These are phyloP conservation scores for Cydia splendana DNA, from an alignment of 1,140 invertebrate genomes.

Conservation along the genomic window DNA sequence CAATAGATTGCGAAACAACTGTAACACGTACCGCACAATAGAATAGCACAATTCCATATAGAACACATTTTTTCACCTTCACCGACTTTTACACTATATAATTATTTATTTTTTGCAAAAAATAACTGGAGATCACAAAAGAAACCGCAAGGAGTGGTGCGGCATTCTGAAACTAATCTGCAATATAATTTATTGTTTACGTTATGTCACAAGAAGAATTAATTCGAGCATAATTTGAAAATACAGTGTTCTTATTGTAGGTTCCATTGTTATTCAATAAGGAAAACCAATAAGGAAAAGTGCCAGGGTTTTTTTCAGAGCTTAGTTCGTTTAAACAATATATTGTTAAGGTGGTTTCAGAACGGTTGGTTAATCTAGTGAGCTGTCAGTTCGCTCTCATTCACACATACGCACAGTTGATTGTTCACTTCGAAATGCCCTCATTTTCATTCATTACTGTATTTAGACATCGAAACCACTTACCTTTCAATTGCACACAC, in stretches of 20 bases:
- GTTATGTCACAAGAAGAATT: too few species aligned
- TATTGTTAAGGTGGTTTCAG: not conserved
- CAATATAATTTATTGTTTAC: too few species aligned
- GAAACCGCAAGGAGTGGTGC: conserved; percentile 57
- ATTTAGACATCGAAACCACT: conserved; percentile 14
- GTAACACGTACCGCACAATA: not conserved
- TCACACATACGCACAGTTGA: conserved; percentile 16
- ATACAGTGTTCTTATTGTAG: too few species aligned
- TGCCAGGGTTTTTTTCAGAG: too few species aligned
- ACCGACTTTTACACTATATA: conserved; percentile 3
- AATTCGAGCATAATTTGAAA: too few species aligned
- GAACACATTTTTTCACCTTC: not conserved
- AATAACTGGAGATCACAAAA: conserved; percentile 44
- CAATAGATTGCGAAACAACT: conserved; percentile 24
- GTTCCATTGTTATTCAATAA: too few species aligned
- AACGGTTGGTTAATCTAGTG: conserved; percentile 29
- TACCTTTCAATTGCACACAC: conserved; percentile 30
- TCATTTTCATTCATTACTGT: conserved; percentile 27
- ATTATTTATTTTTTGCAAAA: conserved; percentile 34
- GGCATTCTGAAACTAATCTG: conserved; percentile 46
- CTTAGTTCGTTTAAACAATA: not conserved
- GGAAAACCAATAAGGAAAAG: too few species aligned
- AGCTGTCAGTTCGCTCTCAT: conserved; percentile 19
- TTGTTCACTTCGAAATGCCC: conserved; percentile 27
- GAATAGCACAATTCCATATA: not conserved